Evolutionary conservation across 2,797 vertebrate species (phyloP).

Genomic region (Falco berigora): DNA sequence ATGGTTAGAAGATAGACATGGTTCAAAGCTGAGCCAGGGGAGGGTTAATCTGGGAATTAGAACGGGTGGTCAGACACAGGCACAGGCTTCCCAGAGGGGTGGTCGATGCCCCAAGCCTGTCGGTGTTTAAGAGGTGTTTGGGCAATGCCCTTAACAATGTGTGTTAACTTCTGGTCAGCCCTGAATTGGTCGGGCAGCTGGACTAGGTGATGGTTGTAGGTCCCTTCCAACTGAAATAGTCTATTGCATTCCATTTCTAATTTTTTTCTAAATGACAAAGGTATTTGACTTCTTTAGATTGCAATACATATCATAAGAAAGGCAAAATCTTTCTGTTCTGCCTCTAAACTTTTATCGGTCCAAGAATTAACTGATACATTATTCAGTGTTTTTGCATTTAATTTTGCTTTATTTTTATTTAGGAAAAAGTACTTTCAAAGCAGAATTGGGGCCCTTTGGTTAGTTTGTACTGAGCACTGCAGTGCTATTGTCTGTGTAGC

Average conservation of each 20-base stretch:
- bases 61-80: not conserved
- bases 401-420: not conserved
- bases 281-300: not conserved
- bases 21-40: not conserved
- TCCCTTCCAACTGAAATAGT: not conserved
- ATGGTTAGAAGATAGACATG: not conserved
- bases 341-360: not conserved
- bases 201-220: not conserved
- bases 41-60: not conserved
- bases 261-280: not conserved
- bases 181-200: not conserved
- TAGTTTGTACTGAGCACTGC: not conserved
- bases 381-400: not conserved
- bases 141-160: not conserved
- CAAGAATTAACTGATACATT: not conserved
- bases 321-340: not conserved
- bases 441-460: not conserved
- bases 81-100: not conserved
- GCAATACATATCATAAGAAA: not conserved
- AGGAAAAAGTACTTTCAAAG: not conserved
- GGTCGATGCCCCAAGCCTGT: rapidly evolving
- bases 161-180: not conserved
- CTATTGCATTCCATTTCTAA: not conserved
- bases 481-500: not conserved
- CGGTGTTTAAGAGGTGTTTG: not conserved